phyloP scores from a whole-genome alignment of 2,113 vertebrate species.

The Cavia porcellus region DNA sequence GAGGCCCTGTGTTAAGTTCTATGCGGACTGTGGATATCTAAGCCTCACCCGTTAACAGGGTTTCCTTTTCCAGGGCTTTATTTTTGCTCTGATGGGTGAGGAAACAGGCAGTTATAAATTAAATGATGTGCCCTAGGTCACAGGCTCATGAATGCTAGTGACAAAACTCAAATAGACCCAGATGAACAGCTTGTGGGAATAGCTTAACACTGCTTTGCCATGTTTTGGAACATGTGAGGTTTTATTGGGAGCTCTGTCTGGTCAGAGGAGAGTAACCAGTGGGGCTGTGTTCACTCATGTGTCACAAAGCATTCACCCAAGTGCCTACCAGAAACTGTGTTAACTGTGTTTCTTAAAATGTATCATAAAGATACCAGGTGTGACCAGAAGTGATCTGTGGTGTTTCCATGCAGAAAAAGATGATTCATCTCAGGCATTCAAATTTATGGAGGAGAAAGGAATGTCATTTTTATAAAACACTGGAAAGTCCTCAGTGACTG shows the following conservation, averaged over 20 bases:
- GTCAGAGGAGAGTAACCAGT: not conserved
- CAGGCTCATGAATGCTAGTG: not conserved
- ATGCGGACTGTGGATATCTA: not conserved
- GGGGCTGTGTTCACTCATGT: not conserved
- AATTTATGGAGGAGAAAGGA: not conserved
- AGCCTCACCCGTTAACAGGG: not conserved
- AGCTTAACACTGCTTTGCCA: not conserved
- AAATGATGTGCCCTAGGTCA: not conserved
- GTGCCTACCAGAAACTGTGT: not conserved
- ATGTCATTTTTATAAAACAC: not conserved
- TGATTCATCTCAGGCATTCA: not conserved
- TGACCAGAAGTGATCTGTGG: not conserved
- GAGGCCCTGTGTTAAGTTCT: not conserved
- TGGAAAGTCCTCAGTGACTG: not conserved
- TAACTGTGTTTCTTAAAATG: not conserved
- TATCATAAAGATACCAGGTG: not conserved
- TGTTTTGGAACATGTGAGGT: not conserved
- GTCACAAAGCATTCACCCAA: not conserved
- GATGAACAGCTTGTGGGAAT: not conserved
- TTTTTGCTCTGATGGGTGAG: not conserved
- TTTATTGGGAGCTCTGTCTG: not conserved
- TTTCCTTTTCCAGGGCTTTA: not conserved
- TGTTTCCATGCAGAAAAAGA: not conserved
- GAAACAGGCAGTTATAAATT: not conserved
- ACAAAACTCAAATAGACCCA: conserved; percentile 29